A percentile compares a stretch with the other conserved stretches of the same genome.
Conservation (phyloP, 2,797 vertebrate species). For the Premnoplex brunnescens region DNA sequence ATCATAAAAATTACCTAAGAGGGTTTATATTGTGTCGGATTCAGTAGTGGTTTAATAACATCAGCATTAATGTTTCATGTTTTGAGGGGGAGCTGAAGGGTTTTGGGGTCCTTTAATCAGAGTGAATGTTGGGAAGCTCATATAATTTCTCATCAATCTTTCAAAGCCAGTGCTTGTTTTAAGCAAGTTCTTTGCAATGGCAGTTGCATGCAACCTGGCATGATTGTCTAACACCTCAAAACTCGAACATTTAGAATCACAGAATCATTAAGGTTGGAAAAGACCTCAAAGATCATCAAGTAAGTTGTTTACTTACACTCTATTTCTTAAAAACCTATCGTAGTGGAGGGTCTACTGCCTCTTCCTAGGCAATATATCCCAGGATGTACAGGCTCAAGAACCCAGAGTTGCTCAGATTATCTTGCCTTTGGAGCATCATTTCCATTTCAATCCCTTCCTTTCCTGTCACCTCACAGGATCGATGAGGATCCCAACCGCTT, state of each 20-base stretch:
- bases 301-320: background rate
- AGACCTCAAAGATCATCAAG: background rate
- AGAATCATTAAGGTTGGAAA: background rate
- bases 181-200: background rate
- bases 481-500: conserved; percentile 71
- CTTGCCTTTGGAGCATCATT: background rate
- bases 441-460: background rate
- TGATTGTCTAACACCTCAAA: background rate
- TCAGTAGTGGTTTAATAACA: background rate
- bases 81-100: background rate
- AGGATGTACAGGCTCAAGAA: fast-evolving
- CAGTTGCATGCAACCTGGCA: background rate
- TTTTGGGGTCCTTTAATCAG: fast-evolving
- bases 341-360: background rate
- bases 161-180: background rate
- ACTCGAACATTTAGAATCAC: background rate
- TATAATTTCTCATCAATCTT: background rate
- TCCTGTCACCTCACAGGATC: conserved; percentile 11
- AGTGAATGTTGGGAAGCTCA: background rate
- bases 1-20: background rate
- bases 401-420: fast-evolving
- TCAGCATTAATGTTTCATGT: fast-evolving
- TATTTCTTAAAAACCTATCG: background rate
- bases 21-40: background rate
- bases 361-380: background rate